A percentile compares a stretch with the other conserved stretches of the same genome.
Evolutionary conservation across 2,797 vertebrate genomes (phyloP).

Genomic region (Perdix hodgsoniae): DNA sequence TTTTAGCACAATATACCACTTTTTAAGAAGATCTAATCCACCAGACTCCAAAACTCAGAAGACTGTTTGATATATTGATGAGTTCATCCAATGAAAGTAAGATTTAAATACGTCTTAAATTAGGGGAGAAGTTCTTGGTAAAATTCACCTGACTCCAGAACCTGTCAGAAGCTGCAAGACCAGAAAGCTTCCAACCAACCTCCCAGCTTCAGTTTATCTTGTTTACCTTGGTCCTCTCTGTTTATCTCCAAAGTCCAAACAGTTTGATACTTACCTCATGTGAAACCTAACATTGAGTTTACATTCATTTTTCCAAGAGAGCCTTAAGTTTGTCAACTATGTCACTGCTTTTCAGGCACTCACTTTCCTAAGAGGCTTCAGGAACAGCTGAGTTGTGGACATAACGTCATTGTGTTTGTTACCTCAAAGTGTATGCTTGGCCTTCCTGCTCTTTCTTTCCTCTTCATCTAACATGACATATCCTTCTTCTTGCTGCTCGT

Average conservation of each 20-base stretch:
- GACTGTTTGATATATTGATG: not conserved
- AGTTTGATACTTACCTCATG: not conserved
- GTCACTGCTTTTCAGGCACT: not conserved
- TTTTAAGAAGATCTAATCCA: not conserved
- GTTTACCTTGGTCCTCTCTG: slow-evolving; percentile 17
- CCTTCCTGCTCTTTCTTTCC: not conserved
- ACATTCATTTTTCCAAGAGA: not conserved
- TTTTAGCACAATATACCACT: not conserved
- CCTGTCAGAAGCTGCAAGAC: not conserved
- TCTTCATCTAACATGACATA: not conserved
- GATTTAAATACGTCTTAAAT: not conserved
- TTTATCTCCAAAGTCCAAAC: slow-evolving; percentile 18
- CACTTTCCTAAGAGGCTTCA: not conserved
- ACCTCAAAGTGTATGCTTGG: not conserved
- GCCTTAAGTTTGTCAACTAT: not conserved
- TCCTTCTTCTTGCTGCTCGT: not conserved
- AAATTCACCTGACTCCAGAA: not conserved
- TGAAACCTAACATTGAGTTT: not conserved
- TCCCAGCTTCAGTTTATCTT: not conserved
- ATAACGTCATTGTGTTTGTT: not conserved
- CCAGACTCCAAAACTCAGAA: not conserved
- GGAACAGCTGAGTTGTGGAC: not conserved
- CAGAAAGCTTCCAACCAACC: not conserved
- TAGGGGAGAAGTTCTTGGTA: not conserved
- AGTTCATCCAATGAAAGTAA: not conserved